phyloP scores from a whole-genome alignment of 23 tunicate species.

The Corella eumyota region DNA sequence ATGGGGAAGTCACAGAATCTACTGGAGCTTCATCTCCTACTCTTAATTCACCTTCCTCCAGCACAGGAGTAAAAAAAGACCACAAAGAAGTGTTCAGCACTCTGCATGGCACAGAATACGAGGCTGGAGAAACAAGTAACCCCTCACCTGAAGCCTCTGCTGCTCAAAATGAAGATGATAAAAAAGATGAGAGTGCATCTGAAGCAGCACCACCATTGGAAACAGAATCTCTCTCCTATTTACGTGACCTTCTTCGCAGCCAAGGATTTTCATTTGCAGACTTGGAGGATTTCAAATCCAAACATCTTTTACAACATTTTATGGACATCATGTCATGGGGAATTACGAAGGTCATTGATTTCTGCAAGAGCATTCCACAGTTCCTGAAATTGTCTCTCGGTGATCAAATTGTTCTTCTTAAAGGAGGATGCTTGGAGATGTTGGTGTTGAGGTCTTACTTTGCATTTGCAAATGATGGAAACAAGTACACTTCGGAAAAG shows the following conservation, averaged over 20 bases:
- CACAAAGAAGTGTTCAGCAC: constrained; percentile 44
- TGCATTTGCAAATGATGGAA: constrained; percentile 73
- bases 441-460: constrained; percentile 84
- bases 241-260: constrained; percentile 39
- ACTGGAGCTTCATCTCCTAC: too few relatives aligned
- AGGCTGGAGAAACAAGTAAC: neutral
- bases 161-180: neutral
- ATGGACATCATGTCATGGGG: constrained; percentile 98
- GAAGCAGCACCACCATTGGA: neutral
- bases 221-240: constrained; percentile 22
- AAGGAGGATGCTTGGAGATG: constrained; percentile 93
- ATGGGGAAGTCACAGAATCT: too few relatives aligned
- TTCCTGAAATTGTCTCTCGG: constrained; percentile 39
- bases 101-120: constrained; percentile 37
- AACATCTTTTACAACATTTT: constrained; percentile 65
- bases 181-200: neutral
- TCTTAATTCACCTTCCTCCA: too few relatives aligned
- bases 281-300: constrained; percentile 33
- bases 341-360: constrained; percentile 84
- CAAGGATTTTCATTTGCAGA: constrained; percentile 26
- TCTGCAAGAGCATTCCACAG: constrained; percentile 86
- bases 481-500: constrained; percentile 84
- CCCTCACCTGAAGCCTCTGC: neutral
- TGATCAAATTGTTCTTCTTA: constrained; percentile 77
- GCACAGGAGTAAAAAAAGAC: too few relatives aligned